Conservation (phyloP, 1,140 invertebrate species). For the Ostrea edulis region DNA sequence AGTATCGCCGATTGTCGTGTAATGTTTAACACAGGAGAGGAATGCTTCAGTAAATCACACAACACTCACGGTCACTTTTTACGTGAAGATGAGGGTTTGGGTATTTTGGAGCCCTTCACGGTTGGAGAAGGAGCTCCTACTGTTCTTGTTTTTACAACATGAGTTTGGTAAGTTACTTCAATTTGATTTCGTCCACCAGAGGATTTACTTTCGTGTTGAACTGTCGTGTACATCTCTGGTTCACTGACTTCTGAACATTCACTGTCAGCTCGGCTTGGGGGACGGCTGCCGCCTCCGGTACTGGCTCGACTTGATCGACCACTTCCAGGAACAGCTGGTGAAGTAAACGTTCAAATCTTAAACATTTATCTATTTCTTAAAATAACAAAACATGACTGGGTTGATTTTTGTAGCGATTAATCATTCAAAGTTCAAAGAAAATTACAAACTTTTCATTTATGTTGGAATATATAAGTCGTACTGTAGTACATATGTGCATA, state of each 20-base stretch:
- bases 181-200: conserved; percentile 73
- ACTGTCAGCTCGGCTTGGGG: conserved; percentile 93
- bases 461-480: background rate
- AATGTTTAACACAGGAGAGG: background rate
- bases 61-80: conserved; percentile 32
- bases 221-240: conserved; percentile 75
- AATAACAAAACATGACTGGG: background rate
- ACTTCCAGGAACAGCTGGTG: conserved; percentile 61
- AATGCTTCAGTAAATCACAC: conserved; percentile 30
- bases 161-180: conserved; percentile 76
- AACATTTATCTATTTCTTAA: background rate
- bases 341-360: background rate
- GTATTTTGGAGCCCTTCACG: conserved; percentile 64
- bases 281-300: conserved; percentile 83
- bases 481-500: too few species aligned
- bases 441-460: background rate
- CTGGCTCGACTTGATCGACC: conserved; percentile 74
- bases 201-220: conserved; percentile 71
- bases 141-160: conserved; percentile 69
- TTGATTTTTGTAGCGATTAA: background rate
- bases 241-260: conserved; percentile 87
- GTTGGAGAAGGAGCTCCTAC: conserved; percentile 61
- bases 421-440: background rate
- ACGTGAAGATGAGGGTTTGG: conserved; percentile 58
- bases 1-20: conserved; percentile 25